A percentile compares a stretch with the other conserved stretches of the same genome.
Conservation (phyloP, 2,888 invertebrate genomes). For the Trypoxylon attenuatum region DNA sequence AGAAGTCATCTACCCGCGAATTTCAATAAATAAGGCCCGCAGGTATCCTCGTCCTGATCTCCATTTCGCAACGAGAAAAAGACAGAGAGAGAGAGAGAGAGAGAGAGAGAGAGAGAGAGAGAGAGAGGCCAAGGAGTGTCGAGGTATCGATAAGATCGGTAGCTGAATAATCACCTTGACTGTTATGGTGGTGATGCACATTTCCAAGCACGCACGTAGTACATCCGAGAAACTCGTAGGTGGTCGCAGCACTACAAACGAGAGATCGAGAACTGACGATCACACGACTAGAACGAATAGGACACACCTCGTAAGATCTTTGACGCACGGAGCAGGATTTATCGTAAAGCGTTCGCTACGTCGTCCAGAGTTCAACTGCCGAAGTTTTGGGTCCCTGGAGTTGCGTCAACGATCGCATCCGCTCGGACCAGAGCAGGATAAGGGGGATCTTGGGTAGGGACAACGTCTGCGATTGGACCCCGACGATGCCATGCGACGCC, state of each 20-base stretch:
- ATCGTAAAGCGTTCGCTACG: neutral
- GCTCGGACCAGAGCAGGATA: neutral
- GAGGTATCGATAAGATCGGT: constrained; percentile 39
- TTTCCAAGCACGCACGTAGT: constrained; percentile 32
- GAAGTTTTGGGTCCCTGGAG: neutral
- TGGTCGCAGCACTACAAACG: neutral
- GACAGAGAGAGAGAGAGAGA: too few species aligned
- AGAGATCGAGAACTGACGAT: neutral
- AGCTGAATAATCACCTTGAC: constrained; percentile 54
- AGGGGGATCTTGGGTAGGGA: constrained; percentile 12
- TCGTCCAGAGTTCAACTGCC: neutral
- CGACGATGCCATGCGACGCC: neutral
- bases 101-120: too few species aligned
- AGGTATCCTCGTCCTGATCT: constrained; percentile 13
- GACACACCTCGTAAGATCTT: too few species aligned
- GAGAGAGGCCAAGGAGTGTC: too few species aligned
- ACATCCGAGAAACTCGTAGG: neutral
- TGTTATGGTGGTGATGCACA: constrained; percentile 56
- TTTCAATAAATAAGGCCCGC: constrained; percentile 35
- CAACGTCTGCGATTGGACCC: neutral
- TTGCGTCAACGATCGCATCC: too few species aligned
- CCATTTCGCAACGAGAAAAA: constrained; percentile 11
- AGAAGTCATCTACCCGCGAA: neutral
- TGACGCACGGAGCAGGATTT: too few species aligned
- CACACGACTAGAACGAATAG: neutral